Evolutionary conservation across 2,888 invertebrate genomes (phyloP).

Genomic region (Microctonus brassicae): DNA sequence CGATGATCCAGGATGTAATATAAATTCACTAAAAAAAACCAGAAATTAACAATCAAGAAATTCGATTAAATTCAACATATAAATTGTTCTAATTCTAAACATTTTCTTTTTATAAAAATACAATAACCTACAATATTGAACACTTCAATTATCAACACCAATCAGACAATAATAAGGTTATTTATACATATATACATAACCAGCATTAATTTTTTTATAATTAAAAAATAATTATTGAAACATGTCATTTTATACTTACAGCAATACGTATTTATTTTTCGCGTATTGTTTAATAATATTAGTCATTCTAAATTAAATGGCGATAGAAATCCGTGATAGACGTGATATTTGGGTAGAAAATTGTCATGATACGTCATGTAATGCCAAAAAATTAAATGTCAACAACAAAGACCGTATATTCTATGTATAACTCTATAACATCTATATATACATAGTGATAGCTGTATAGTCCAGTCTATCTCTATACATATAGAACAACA

Average conservation of each 20-base stretch:
- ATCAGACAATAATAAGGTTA: constrained; percentile 9
- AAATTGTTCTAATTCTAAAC: neutral
- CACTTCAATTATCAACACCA: neutral
- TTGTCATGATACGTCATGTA: constrained; percentile 2
- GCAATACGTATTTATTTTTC: constrained; percentile 1
- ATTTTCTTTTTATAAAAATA: no score
- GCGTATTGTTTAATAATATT: neutral
- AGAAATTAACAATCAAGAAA: neutral
- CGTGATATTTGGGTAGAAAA: neutral
- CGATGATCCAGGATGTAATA: neutral
- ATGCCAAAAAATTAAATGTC: neutral
- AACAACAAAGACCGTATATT: neutral
- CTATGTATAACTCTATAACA: no score
- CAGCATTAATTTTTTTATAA: no score
- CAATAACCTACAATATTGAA: neutral
- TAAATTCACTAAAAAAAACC: constrained; percentile 3
- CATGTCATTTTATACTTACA: constrained; percentile 1
- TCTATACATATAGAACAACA: neutral
- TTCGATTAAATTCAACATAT: neutral
- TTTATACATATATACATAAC: no score
- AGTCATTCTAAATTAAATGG: constrained; percentile 13
- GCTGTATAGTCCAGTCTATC: constrained; percentile 7
- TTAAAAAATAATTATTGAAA: neutral
- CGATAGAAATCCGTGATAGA: neutral
- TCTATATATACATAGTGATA: neutral